These are phyloP conservation scores for Cataglyphis altisquamis DNA, from an alignment of 2,888 invertebrate genomes.

Conservation along the genomic window DNA sequence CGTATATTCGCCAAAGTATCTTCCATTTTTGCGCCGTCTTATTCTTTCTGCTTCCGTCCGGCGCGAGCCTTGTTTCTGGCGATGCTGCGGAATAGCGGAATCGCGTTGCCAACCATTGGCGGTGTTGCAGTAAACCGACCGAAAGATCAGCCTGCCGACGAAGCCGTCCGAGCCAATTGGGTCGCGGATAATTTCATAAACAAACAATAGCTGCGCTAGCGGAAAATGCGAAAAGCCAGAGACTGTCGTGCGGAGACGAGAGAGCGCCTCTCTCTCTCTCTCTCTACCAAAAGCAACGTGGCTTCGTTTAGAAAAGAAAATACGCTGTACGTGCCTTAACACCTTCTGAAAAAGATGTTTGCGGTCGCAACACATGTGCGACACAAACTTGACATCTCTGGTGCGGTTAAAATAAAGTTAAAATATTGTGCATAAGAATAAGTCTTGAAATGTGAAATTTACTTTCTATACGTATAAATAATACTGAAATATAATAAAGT, in stretches of 20 bases:
- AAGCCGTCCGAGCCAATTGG: constrained; percentile 78
- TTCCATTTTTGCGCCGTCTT: constrained; percentile 9
- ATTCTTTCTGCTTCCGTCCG: constrained; percentile 37
- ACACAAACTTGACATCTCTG: neutral
- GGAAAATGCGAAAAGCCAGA: constrained; percentile 64
- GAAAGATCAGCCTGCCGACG: constrained; percentile 68
- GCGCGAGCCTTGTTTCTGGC: constrained; percentile 8
- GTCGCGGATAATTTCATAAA: constrained; percentile 81
- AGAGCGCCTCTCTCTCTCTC: neutral
- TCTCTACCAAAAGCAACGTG: constrained; percentile 1
- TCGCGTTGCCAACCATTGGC: constrained; percentile 38
- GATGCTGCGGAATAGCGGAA: constrained; percentile 59
- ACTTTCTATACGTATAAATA: neutral
- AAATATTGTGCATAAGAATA: constrained; percentile 20
- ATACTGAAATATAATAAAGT: neutral
- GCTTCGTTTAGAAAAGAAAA: constrained; percentile 4
- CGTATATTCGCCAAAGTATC: neutral
- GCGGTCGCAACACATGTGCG: constrained; percentile 1
- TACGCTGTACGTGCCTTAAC: constrained; percentile 32
- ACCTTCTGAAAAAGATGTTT: constrained; percentile 47
- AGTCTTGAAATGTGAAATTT: neutral
- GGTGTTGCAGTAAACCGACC: constrained; percentile 50
- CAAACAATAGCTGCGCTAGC: constrained; percentile 75
- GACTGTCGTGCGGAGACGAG: constrained; percentile 37
- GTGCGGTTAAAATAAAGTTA: constrained; percentile 3